A percentile compares a stretch with the other conserved stretches of the same genome.
phyloP scores from a whole-genome alignment of 2,113 vertebrate species.

The Prionailurus viverrinus region DNA sequence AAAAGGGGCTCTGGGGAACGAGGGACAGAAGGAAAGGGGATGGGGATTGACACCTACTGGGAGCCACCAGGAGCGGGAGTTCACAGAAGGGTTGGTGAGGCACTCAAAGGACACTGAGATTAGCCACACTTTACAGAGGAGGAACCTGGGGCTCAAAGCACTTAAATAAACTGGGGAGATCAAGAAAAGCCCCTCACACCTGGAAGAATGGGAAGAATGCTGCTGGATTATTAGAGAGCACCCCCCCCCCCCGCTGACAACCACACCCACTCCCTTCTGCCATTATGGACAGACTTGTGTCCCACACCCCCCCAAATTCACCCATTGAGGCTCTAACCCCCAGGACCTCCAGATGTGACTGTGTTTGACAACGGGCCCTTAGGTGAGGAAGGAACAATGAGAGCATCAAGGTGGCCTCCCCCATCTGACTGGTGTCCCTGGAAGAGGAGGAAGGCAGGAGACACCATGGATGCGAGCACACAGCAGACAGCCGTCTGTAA shows the following conservation, averaged over 20 bases:
- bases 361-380: not conserved
- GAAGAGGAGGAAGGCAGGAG: not conserved
- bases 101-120: not conserved
- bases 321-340: not conserved
- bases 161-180: not conserved
- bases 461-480: not conserved
- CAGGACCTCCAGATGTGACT: not conserved
- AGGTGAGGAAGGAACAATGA: not conserved
- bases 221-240: not conserved
- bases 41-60: rapidly evolving
- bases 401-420: not conserved
- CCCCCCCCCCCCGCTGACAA: not conserved
- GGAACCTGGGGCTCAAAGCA: not conserved
- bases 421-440: not conserved
- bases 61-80: not conserved
- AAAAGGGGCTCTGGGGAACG: not conserved
- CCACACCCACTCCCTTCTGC: not conserved
- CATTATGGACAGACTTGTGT: too few relatives aligned
- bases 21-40: too few relatives aligned
- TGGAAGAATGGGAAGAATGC: rapidly evolving
- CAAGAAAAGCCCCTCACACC: not conserved
- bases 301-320: not conserved
- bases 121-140: not conserved
- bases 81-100: not conserved
- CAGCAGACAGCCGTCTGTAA: rapidly evolving